A percentile compares a stretch with the other conserved stretches of the same genome.
Evolutionary conservation across 1,140 invertebrate species (phyloP).

Genomic region (Panagrolaimus sp.): DNA sequence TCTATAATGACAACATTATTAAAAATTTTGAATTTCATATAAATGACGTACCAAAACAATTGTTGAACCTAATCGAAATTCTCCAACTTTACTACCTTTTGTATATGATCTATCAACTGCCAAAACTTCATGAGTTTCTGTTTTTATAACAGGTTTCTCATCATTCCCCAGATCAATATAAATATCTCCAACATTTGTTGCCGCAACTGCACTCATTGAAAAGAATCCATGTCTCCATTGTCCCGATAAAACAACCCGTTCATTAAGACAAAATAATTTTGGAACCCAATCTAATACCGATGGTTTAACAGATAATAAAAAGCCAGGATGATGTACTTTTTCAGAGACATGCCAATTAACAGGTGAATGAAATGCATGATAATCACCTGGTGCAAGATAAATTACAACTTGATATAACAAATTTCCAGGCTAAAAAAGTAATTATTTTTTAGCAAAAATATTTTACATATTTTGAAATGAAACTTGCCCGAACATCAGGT

Average conservation of each 20-base stretch:
- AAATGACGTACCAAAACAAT: conserved; percentile 69
- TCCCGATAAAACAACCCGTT: conserved; percentile 86
- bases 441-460: background rate
- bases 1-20: conserved; percentile 30
- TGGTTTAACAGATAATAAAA: conserved; percentile 87
- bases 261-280: conserved; percentile 87
- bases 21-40: background rate
- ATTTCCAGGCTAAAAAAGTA: conserved; percentile 64
- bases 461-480: conserved; percentile 24
- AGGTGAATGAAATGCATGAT: conserved; percentile 95
- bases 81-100: conserved; percentile 76
- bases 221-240: conserved; percentile 93
- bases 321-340: conserved; percentile 82
- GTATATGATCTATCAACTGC: conserved; percentile 58
- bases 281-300: conserved; percentile 77
- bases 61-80: conserved; percentile 95
- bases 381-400: conserved; percentile 95
- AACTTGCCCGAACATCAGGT: conserved; percentile 63
- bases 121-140: conserved; percentile 39
- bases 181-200: conserved; percentile 96
- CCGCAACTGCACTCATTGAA: conserved; percentile 91
- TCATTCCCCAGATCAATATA: conserved; percentile 70
- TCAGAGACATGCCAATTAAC: conserved; percentile 78
- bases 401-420: conserved; percentile 86
- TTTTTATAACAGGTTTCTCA: conserved; percentile 69